Percentiles rank a stretch among this genome's conserved stretches.
Conservation (phyloP, 1,140 invertebrate species). For the Paralvinella palmiformis region DNA sequence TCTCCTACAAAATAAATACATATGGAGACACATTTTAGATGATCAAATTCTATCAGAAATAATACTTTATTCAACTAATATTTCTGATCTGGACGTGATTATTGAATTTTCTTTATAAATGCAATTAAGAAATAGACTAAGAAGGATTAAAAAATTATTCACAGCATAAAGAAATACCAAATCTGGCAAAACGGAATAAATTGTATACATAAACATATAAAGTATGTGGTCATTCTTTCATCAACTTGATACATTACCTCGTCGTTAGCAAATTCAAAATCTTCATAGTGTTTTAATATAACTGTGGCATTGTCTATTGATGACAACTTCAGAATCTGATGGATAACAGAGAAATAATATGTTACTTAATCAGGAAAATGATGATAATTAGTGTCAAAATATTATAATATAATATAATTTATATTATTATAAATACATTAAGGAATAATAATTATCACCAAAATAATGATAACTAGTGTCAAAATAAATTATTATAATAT, state of each 20-base stretch:
- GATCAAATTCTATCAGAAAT: neutral
- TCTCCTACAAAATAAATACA: slow-evolving; percentile 35
- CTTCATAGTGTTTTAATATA: slow-evolving; percentile 36
- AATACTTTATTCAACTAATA: neutral
- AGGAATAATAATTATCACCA: no score
- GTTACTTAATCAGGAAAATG: no score
- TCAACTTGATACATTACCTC: neutral
- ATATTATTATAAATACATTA: no score
- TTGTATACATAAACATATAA: neutral
- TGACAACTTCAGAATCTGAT: slow-evolving; percentile 52
- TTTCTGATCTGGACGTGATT: neutral
- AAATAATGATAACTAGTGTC: no score
- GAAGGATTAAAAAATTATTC: neutral
- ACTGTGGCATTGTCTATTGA: slow-evolving; percentile 53
- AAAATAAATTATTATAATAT: no score
- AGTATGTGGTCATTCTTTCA: neutral
- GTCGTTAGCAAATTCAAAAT: slow-evolving; percentile 40
- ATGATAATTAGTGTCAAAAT: no score
- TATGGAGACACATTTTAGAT: neutral
- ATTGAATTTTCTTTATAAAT: neutral
- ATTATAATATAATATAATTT: no score
- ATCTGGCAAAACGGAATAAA: neutral
- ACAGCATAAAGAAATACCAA: neutral
- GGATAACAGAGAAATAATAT: no score
- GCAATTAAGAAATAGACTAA: neutral